phyloP scores from a whole-genome alignment of 2,113 vertebrate genomes.

The Xenus cinereus region DNA sequence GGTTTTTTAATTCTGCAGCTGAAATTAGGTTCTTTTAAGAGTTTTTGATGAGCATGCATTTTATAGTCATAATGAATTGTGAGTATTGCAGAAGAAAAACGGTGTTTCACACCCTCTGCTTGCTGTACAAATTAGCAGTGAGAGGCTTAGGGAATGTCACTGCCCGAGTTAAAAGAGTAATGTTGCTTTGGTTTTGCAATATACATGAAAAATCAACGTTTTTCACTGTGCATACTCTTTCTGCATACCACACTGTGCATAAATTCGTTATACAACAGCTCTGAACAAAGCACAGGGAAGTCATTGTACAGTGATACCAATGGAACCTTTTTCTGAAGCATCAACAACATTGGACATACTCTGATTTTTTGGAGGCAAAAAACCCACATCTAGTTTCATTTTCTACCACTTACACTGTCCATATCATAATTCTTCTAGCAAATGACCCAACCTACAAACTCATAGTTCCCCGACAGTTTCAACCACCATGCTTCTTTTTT shows the following conservation, averaged over 20 bases:
- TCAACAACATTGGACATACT: not conserved
- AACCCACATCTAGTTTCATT: not conserved
- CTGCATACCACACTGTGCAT: not conserved
- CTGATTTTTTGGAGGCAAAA: not conserved
- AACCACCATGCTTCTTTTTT: not conserved
- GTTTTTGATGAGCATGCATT: not conserved
- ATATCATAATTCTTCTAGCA: not conserved
- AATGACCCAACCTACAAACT: not conserved
- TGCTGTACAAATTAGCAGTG: not conserved
- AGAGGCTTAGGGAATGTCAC: not conserved
- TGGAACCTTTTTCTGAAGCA: not conserved
- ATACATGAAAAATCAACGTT: conserved; percentile 1
- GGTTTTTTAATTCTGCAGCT: not conserved
- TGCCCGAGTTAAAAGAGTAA: not conserved
- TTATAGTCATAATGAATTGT: not conserved
- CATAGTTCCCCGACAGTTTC: not conserved
- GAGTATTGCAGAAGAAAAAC: not conserved
- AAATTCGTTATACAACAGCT: not conserved
- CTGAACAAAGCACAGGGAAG: not conserved
- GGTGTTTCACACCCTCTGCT: not conserved
- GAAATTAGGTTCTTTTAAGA: not conserved
- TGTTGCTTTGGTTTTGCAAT: not conserved
- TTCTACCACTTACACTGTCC: not conserved
- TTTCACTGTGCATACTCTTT: not conserved
- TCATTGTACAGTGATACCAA: not conserved